Base-by-base conservation (phyloP, 2,888 invertebrate species). In the Sicus ferrugineus region DNA sequence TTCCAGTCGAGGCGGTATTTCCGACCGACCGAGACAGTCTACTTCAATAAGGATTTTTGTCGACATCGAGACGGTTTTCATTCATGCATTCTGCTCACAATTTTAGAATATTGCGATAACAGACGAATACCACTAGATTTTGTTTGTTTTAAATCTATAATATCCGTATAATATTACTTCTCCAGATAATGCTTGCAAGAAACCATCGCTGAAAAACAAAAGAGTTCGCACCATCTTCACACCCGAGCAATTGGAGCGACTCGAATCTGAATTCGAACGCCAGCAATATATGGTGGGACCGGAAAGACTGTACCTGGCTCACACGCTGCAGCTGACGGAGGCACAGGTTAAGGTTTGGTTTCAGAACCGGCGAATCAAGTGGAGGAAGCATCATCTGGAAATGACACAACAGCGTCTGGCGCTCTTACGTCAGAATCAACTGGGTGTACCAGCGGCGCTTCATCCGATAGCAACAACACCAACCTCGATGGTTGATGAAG, bases 271-370 rank as follows among this genome's bases (percentile, higher is more conserved):
- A 87, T 98, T 98, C 80, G 96, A 97, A 78, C 86, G 96, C 48
- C 97, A 97, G 80, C 97, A 98, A 85, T 98, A 98, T 86, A 97
- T 98, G 97, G 97, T 98, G 14, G 97, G 97, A 0, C 97, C 96
- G 0, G 97, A 97, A 85, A 87, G 97, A 71, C 89, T 96, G 3
- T 97, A 97, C 85, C 87, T 98, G 68, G 98, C 98, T 0, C 84
- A 85, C 70, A 84, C 85, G 6, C 78, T 85, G 3, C 84, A 85
- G 72, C 74, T 85, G 61, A 85, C 85, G 23, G 85, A 84, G 75
- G 85, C 85, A 2, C 87, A 93, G 91, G 94, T 94, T 2, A 95
- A 95, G 84, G 94, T 95, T 4, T 95, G 94, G 94, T 95, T 95
- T 84, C 96, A 96, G 86, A 96, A 96, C 83, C 88, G 96, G 4